Evolutionary conservation across 2,888 invertebrate genomes (phyloP), one percentile per base, ranked within the genome.

Genomic region (Archips xylosteana): DNA sequence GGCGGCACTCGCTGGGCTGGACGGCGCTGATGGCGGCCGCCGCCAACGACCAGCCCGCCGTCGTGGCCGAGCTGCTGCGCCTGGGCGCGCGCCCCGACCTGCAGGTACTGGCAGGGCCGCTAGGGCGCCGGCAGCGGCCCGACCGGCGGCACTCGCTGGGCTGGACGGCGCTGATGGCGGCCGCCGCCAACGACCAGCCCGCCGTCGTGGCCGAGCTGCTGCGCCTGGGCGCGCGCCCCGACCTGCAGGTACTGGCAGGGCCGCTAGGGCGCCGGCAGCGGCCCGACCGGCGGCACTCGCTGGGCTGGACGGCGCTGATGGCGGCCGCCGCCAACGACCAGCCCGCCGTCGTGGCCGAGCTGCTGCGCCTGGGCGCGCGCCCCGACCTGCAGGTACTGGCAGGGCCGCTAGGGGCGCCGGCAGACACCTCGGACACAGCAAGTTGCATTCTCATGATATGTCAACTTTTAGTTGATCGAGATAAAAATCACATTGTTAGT

Each of bases 231-330:
- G 98, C 98, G 39, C 96, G 97, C 85, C 96, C 97, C 1, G 97
- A 98, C 89, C 83, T 96, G 47, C 96, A 95, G 60, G 97, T 54
- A 15, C 23, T n/a, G n/a, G n/a, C n/a, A 75, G 32, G 76, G 76
- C 23, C 34, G 34, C 36, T 54, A 76, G 2, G 71, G 42, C 10
- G 84, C 92, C 34, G 88, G 90, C 10, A 95, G 95, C 54, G 83
- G 95, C 13, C 96, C 0, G 97, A 98, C 92, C 85, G 89, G 64
- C 95, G 97, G 13, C 98, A 98, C 91, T 82, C 94, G 39, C 92
- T 98, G 63, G 98, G 98, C 66, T 98, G 98, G 98, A 98, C 97
- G 13, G 96, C 98, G 39, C 93, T 98, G 47, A 98, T 98, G 92
- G 96, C 96, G 65, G 98, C 98, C 49, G 97, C 97, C 10, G 96